Evolutionary conservation across 1,140 invertebrate species (phyloP), one percentile per base, ranked within the genome.

Genomic region (Drosophila neocordata): DNA sequence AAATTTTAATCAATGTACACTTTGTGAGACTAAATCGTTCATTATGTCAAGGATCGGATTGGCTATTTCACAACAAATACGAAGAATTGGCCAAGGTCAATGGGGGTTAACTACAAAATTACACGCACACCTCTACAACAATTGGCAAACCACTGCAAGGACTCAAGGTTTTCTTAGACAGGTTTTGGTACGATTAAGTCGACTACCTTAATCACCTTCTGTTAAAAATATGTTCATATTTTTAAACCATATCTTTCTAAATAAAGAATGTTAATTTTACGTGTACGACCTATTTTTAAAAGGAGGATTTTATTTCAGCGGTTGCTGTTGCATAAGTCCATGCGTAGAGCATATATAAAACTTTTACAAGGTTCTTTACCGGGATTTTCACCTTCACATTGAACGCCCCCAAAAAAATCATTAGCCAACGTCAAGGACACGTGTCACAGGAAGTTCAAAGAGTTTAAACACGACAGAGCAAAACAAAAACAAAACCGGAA

Each of bases 361-460:
- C 3, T 31, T 48, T 59, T 69, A 65, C 73, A 77, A 77, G 67
- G 59, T 66, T 55, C 62, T 77, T 77, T 53, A 77, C 71, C 66
- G 64, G 69, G 52, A 31, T 73, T 48, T 68, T 85, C 24, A 73
- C 78, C 83, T 87, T 87, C 70, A 67, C 82, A 82, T 79, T 87
- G 79, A 87, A 85, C 71, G 56, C 52, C 27, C 48, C 13, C 27
- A 4, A 22, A 56, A 35, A 72, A 62, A 61, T 82, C 75, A 70
- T 78, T 78, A 61, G 24, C 57, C 59, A 57, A 57, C 37, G 38
- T 77, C 82, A 87, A 88, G 82, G 82, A 79, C 83, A 78, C 75
- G 65, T 69, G 65, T 58, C 81, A 53, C 82, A 87, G 82, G 81
- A 85, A 85, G 81, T 85, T 85, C 81, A 85, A 78, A 87, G 81